Evolutionary conservation across 2,797 vertebrate species (phyloP).

Genomic region (Echeneis naucrates): DNA sequence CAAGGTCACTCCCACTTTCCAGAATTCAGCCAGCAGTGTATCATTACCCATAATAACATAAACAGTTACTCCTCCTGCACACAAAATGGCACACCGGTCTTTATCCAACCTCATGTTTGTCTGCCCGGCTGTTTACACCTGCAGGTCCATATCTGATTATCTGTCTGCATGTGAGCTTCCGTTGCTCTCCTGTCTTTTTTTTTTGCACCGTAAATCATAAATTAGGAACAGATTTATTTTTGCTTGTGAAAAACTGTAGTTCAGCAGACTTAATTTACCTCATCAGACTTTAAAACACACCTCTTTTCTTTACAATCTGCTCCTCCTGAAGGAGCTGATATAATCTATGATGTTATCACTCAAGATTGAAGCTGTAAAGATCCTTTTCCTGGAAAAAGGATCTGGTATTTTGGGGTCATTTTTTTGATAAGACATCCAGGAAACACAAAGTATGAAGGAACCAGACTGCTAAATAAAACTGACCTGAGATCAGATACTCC

Average conservation of each 20-base stretch:
- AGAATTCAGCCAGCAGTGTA: conserved; percentile 53
- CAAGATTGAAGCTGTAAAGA: no score
- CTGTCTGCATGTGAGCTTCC: conserved; percentile 34
- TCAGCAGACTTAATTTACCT: neutral
- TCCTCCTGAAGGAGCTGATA: no score
- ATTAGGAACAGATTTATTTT: no score
- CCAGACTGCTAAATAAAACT: conserved; percentile 10
- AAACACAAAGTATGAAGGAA: no score
- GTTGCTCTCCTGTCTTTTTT: neutral
- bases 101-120: conserved; percentile 38
- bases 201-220: no score
- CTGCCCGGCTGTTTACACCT: conserved; percentile 46
- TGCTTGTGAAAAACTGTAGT: conserved; percentile 3
- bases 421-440: no score
- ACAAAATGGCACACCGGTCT: conserved; percentile 29
- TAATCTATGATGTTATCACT: no score
- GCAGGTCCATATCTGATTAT: conserved; percentile 36
- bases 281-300: no score
- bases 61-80: conserved; percentile 57
- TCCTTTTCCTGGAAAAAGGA: no score
- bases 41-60: conserved; percentile 77
- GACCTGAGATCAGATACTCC: conserved; percentile 97
- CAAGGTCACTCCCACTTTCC: conserved; percentile 61
- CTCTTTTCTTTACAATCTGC: no score
- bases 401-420: no score